Evolutionary conservation across 2,888 invertebrate species (phyloP).

Genomic region (Heliconius erato): DNA sequence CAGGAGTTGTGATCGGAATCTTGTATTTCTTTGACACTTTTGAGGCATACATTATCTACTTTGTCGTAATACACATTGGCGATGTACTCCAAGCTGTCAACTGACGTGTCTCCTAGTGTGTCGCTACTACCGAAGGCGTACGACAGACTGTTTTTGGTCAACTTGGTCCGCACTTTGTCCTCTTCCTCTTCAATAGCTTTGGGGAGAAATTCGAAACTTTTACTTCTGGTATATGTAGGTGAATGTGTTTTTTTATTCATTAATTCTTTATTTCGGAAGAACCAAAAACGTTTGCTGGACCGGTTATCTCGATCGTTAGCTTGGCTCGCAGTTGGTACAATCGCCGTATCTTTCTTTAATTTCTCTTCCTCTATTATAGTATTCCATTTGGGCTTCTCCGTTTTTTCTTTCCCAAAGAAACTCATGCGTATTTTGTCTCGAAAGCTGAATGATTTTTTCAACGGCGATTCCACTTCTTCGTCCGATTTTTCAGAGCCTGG

Average conservation of each 20-base stretch:
- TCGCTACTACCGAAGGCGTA: conserved; percentile 72
- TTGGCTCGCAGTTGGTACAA: conserved; percentile 37
- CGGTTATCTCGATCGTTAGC: conserved; percentile 67
- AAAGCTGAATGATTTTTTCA: conserved; percentile 80
- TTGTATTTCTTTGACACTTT: conserved; percentile 74
- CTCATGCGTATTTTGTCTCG: conserved; percentile 76
- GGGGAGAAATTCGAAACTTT: conserved; percentile 81
- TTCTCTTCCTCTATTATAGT: conserved; percentile 66
- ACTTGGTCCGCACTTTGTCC: conserved; percentile 52
- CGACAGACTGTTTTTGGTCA: conserved; percentile 67
- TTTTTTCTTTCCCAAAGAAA: conserved; percentile 71
- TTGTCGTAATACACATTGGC: conserved; percentile 75
- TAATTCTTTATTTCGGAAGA: conserved; percentile 73
- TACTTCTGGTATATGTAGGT: conserved; percentile 75
- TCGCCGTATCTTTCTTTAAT: conserved; percentile 45
- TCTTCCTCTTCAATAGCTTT: conserved; percentile 69
- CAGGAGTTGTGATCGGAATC: conserved; percentile 70
- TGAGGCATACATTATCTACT: conserved; percentile 70
- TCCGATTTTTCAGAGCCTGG: conserved; percentile 64
- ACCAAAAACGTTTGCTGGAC: conserved; percentile 77
- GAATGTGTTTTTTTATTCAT: conserved; percentile 62
- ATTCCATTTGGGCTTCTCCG: conserved; percentile 67
- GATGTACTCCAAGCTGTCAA: conserved; percentile 75
- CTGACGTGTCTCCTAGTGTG: conserved; percentile 71
- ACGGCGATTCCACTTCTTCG: conserved; percentile 68